A percentile compares a stretch with the other conserved stretches of the same genome.
Conservation (phyloP, 2,797 vertebrate genomes). For the Vespertilio murinus region DNA sequence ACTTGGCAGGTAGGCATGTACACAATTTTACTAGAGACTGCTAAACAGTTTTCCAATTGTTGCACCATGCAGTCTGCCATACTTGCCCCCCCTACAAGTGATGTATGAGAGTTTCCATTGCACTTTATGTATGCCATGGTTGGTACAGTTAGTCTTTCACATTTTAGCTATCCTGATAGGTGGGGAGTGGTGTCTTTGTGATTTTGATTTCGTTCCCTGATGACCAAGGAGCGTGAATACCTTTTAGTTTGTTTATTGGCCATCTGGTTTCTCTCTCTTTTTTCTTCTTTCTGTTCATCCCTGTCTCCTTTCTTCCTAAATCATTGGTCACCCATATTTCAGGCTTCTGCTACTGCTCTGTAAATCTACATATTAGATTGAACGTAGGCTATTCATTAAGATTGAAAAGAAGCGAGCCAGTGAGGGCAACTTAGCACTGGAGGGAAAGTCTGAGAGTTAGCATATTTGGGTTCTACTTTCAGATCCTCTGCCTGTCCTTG, state of each 20-base stretch:
- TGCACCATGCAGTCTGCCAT: neutral
- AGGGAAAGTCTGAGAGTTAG: neutral
- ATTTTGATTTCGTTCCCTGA: neutral
- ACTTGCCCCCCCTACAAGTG: neutral
- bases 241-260: neutral
- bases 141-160: neutral
- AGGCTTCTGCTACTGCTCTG: neutral
- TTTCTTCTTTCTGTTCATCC: neutral
- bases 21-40: neutral
- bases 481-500: neutral
- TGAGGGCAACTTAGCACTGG: neutral
- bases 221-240: neutral
- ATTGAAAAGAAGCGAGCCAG: neutral
- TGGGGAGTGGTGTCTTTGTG: neutral
- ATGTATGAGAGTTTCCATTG: neutral
- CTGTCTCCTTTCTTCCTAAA: neutral
- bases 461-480: neutral
- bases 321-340: neutral
- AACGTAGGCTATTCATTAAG: neutral
- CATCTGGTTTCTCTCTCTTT: neutral
- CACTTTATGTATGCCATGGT: neutral
- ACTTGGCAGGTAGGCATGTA: neutral
- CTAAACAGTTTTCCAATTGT: neutral
- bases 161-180: neutral
- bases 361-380: neutral